Evolutionary conservation across 2,797 vertebrate genomes (phyloP), one percentile per base, ranked within the genome.

Genomic region (Argya squamiceps): DNA sequence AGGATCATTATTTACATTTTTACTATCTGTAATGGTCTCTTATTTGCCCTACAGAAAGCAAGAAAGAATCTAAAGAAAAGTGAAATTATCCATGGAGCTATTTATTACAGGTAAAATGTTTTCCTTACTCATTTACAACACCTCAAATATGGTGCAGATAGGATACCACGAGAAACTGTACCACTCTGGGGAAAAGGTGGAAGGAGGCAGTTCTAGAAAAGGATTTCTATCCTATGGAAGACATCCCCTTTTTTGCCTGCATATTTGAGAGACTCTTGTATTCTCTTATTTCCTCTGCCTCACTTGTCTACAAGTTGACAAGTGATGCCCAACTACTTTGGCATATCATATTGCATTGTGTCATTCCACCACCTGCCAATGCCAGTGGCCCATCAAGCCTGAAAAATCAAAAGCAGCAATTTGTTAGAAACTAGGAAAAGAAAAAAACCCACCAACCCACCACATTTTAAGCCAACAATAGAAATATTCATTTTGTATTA

Each of bases 261-360:
- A 49, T 79, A 36, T 86, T 78, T 76, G 59, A 92, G 46, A 90
- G 63, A 84, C 46, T 91, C 29, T 0, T 68, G 22, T 85, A 95
- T 81, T 92, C 52, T 56, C 67, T 49, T 56, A 73, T 60, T 87
- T 86, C 88, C 74, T 88, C 68, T 81, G 70, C 68, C 71, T 96
- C 60, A 55, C 79, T 58, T 74, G 89, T 93, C 76, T 92, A 70
- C 56, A 49, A 39, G 79, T 83, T 79, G 84, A 86, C 87, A 96
- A 95, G 87, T 88, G 82, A 96, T 73, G 88, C 88, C 89, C 94
- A 93, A 10, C 85, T 86, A 88, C 94, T 94, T 90, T 92, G 92
- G 91, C 91, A 89, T 90, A 94, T 96, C 95, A 93, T 59, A 88
- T 23, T 79, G 91, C 82, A 92, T 84, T 88, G 91, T 88, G 91